phyloP scores from a whole-genome alignment of 2,797 vertebrate genomes.

The Chiroxiphia lanceolata region DNA sequence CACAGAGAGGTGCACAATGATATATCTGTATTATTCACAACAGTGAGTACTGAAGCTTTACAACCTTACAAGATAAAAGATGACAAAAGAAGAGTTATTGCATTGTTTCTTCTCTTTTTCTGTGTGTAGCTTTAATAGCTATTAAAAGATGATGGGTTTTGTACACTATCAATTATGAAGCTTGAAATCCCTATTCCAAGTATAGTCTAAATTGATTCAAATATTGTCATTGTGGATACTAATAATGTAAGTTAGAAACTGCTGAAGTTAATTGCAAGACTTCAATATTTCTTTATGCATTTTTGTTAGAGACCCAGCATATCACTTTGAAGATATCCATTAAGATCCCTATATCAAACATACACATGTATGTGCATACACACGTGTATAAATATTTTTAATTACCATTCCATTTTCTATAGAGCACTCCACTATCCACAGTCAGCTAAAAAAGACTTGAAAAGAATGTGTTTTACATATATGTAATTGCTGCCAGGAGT shows the following conservation, averaged over 20 bases:
- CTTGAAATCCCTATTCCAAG: neutral
- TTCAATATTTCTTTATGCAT: neutral
- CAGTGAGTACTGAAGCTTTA: neutral
- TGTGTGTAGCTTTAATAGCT: neutral
- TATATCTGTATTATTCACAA: neutral
- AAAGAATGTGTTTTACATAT: neutral
- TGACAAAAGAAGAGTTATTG: neutral
- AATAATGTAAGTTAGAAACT: neutral
- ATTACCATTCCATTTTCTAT: neutral
- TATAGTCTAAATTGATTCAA: neutral
- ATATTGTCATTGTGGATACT: neutral
- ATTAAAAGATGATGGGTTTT: neutral
- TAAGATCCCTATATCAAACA: neutral
- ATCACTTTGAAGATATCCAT: neutral
- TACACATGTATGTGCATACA: no score
- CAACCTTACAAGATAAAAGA: neutral
- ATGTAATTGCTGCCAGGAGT: slow-evolving; percentile 19
- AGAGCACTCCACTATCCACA: neutral
- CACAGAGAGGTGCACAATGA: neutral
- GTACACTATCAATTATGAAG: neutral
- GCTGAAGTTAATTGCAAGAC: neutral
- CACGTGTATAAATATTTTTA: neutral
- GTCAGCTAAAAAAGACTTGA: neutral
- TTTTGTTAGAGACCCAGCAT: neutral
- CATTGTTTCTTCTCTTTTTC: neutral